phyloP scores from a whole-genome alignment of 2,113 vertebrate species.

The Trochalopteron elliotii region DNA sequence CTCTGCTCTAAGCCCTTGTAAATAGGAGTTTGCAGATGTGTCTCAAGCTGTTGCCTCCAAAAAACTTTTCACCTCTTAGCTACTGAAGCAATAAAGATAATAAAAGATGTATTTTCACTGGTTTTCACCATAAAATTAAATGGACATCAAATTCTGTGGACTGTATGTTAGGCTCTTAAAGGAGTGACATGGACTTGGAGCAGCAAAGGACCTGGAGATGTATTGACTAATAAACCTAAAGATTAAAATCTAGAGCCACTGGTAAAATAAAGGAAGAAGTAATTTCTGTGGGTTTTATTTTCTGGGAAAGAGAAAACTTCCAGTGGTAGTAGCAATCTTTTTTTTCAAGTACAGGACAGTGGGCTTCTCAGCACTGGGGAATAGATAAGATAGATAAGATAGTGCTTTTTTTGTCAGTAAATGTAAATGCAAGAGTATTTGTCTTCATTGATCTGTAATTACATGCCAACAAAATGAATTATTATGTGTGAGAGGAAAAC shows the following conservation, averaged over 20 bases:
- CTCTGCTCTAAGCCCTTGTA: background rate
- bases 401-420: background rate
- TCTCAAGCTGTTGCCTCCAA: background rate
- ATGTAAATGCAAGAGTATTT: background rate
- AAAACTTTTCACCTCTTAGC: background rate
- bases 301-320: background rate
- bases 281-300: background rate
- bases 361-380: background rate
- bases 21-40: background rate
- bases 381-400: background rate
- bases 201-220: background rate
- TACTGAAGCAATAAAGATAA: background rate
- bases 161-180: background rate
- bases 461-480: background rate
- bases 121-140: background rate
- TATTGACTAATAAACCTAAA: background rate
- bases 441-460: background rate
- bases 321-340: background rate
- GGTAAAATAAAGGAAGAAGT: background rate
- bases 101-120: background rate
- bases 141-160: background rate
- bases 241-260: background rate
- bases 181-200: rapidly evolving
- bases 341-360: background rate
- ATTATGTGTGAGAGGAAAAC: background rate